Conservation (phyloP, 2,888 invertebrate genomes). For the Doris montereyensis region DNA sequence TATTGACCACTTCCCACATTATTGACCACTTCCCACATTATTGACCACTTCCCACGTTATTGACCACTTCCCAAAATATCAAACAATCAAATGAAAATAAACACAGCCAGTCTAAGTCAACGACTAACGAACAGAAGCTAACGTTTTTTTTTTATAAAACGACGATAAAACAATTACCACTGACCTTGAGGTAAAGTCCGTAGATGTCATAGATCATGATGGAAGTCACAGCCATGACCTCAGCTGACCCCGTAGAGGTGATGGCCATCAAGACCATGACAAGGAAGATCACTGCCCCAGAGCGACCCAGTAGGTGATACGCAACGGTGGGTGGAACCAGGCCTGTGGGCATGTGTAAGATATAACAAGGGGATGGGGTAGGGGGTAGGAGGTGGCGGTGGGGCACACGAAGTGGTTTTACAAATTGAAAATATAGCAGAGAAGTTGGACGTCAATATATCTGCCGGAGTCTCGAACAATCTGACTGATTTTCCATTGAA, state of each 20-base stretch:
- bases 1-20: too few species aligned
- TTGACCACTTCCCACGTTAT: too few species aligned
- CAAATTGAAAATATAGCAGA: neutral
- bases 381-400: neutral
- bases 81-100: too few species aligned
- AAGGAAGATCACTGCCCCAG: conserved; percentile 67
- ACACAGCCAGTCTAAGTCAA: too few species aligned
- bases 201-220: conserved; percentile 72
- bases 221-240: conserved; percentile 72
- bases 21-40: too few species aligned
- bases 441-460: too few species aligned
- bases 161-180: neutral
- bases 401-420: neutral
- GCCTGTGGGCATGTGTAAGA: conserved; percentile 52
- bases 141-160: too few species aligned
- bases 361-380: neutral
- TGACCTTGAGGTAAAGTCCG: conserved; percentile 58
- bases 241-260: conserved; percentile 72
- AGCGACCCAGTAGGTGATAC: conserved; percentile 65
- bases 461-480: too few species aligned
- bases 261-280: conserved; percentile 72
- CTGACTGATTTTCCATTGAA: too few species aligned
- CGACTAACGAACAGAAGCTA: too few species aligned
- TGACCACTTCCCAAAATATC: too few species aligned
- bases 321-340: conserved; percentile 70